These are phyloP conservation scores for Myiopsitta monachus DNA, from an alignment of 2,113 vertebrate genomes.

Conservation along the genomic window DNA sequence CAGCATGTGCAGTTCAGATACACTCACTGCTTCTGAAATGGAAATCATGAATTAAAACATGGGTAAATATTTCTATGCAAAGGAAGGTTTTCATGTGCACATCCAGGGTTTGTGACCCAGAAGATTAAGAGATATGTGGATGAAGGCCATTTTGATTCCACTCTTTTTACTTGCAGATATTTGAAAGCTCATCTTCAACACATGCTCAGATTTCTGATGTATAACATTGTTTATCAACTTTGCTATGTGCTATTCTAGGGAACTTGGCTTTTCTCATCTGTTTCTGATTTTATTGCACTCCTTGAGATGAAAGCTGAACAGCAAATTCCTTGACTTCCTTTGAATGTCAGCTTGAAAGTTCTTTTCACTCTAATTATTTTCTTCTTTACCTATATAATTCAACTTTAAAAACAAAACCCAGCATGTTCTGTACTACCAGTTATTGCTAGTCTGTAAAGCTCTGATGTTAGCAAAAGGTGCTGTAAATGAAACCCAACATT, in stretches of 20 bases:
- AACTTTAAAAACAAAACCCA: neutral
- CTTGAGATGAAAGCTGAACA: conserved; percentile 8
- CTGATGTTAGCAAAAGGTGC: neutral
- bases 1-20: neutral
- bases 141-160: neutral
- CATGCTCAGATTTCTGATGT: neutral
- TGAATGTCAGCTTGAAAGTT: neutral
- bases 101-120: neutral
- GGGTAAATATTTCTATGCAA: neutral
- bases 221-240: neutral
- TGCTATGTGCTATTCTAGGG: neutral
- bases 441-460: neutral
- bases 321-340: neutral
- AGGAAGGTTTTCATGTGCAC: neutral
- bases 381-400: neutral
- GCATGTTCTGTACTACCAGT: neutral
- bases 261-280: neutral
- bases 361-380: neutral
- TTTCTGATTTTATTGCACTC: conserved; percentile 33
- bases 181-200: neutral
- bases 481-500: neutral
- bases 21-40: neutral
- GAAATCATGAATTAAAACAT: neutral
- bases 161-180: neutral
- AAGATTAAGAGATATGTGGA: neutral